phyloP scores from a whole-genome alignment of 2,113 vertebrate species.

The Azemiops feae region DNA sequence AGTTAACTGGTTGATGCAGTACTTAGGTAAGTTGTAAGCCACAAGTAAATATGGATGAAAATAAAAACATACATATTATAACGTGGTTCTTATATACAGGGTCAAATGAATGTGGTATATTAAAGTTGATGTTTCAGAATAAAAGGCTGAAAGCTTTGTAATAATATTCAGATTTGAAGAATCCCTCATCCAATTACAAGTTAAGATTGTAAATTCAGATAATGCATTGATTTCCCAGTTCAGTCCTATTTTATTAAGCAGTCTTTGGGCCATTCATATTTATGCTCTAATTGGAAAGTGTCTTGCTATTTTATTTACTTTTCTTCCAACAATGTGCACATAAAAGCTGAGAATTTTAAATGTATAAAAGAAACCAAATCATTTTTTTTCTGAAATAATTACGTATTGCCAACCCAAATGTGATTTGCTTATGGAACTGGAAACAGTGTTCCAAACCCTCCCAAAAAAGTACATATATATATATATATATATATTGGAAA shows the following conservation, averaged over 20 bases:
- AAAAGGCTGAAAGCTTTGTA: not conserved
- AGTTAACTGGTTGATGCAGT: not conserved
- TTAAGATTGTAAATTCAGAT: not conserved
- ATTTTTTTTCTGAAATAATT: not conserved
- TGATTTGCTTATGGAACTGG: constrained; percentile 12
- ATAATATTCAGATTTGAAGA: not conserved
- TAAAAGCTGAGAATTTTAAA: not conserved
- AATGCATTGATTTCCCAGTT: not conserved
- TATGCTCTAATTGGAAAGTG: not conserved
- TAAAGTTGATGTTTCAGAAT: not conserved
- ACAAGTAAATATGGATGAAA: not conserved
- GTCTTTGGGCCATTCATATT: not conserved
- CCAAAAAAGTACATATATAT: not conserved
- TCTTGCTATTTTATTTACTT: not conserved
- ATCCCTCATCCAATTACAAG: not conserved
- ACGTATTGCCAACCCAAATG: not conserved
- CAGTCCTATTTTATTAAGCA: not conserved
- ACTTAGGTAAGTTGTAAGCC: not conserved
- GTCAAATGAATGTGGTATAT: not conserved
- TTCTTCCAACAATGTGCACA: constrained; percentile 21
- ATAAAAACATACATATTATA: not conserved
- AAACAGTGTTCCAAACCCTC: not conserved
- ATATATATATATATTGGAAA: too few relatives aligned
- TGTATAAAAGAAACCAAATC: not conserved
- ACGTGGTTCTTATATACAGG: not conserved